Base-by-base conservation (phyloP, 2,113 vertebrate genomes). In the Vanacampus margaritifer region DNA sequence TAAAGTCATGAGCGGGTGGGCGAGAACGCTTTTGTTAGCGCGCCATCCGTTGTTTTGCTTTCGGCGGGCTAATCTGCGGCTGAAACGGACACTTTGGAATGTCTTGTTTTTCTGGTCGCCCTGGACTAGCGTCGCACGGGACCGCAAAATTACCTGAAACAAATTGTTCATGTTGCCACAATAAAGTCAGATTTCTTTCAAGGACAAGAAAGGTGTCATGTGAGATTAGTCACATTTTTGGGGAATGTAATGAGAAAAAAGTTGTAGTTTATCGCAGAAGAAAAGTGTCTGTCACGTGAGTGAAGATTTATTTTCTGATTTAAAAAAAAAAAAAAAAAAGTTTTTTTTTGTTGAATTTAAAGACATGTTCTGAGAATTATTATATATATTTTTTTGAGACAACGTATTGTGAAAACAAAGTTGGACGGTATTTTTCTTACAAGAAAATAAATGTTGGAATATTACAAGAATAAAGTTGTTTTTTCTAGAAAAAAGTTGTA, bases 21-120 rank as follows among this genome's bases (percentile, higher is more conserved):
- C 50, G n/a, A 23, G n/a, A 53, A 53, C 50, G 50, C 53, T 54
- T 54, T 54, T 54, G 53, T 56, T 56, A 56, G 26, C 53, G 5
- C 24, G 23, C 53, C 24, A 24, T 3, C 24, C 53, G 5, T 56
- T 56, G 53, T 56, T 56, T 56, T 56, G 26, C 53, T 56, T 56
- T 16, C 5, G 24, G 13, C 24, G 10, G 51, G 53, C 53, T 56
- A 56, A 56, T 56, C 53, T 28, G 53, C 26, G 5, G 13, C 24
- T 56, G 53, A 56, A 56, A 56, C 53, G 26, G 53, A 56, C 53
- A 28, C 53, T 26, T 32, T 32, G 53, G 53, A 56, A 56, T 56
- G 53, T 56, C 53, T 14, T 17, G 53, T 16, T 28, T 56, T 56
- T 53, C 12, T 53, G 48, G 2, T 23, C 48, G 48, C 17, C 21